Conservation (phyloP, 2,797 vertebrate species). For the Sebastes minor region DNA sequence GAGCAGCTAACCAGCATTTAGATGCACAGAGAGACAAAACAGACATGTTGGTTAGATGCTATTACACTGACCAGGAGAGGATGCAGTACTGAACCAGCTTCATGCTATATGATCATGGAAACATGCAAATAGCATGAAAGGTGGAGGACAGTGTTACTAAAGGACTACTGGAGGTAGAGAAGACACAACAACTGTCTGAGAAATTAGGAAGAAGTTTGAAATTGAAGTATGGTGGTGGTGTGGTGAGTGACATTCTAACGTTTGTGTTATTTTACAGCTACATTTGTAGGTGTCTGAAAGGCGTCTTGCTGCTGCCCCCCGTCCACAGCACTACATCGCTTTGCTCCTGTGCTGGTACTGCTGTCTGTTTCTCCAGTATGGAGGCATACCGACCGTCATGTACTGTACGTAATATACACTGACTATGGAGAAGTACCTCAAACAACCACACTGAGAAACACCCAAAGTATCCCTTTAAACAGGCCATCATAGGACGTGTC, state of each 20-base stretch:
- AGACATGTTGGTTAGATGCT: not conserved
- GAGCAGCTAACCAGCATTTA: slow-evolving; percentile 1
- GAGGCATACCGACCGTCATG: no score
- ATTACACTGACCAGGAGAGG: not conserved
- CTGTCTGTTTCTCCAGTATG: no score
- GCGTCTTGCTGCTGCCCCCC: no score
- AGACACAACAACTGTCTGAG: not conserved
- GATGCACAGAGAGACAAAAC: not conserved
- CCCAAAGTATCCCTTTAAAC: no score
- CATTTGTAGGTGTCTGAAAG: no score
- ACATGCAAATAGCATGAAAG: not conserved
- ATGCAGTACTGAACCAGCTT: not conserved
- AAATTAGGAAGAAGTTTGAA: not conserved
- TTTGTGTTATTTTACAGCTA: no score
- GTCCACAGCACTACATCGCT: no score
- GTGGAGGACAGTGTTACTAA: not conserved
- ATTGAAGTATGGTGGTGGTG: not conserved
- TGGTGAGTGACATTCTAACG: not conserved
- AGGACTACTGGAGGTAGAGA: not conserved
- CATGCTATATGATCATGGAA: not conserved
- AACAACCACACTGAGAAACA: no score
- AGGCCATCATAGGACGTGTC: no score
- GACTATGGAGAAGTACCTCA: no score
- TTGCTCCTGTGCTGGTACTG: no score
- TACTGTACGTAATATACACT: no score